Evolutionary conservation across 2,797 vertebrate genomes (phyloP).

Genomic region (Fistularia commersonii): DNA sequence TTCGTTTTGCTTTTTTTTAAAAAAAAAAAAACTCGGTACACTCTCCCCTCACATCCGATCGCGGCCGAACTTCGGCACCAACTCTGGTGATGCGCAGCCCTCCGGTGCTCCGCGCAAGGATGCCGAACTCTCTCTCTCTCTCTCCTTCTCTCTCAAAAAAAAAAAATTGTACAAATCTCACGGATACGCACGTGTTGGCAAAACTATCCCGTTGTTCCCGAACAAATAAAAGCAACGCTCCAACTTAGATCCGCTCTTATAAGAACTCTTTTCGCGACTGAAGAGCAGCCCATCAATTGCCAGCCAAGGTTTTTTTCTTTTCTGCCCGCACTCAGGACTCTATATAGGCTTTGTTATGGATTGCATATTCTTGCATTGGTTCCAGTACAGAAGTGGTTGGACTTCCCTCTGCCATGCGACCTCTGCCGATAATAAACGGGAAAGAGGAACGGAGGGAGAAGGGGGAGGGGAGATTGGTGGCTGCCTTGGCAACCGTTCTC

Average conservation of each 20-base stretch:
- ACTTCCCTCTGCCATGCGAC: constrained; percentile 82
- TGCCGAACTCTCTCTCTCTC: constrained; percentile 47
- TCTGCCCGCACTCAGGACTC: constrained; percentile 56
- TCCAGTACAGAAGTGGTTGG: constrained; percentile 72
- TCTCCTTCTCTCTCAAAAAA: background rate
- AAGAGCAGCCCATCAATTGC: constrained; percentile 6
- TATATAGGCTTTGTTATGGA: constrained; percentile 71
- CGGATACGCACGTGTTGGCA: constrained; percentile 60
- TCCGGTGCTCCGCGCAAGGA: constrained; percentile 49
- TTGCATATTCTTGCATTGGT: constrained; percentile 74
- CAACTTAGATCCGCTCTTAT: constrained; percentile 58
- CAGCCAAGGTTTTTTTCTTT: constrained; percentile 19
- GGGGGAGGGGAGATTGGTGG: constrained; percentile 75
- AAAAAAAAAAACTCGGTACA: constrained; percentile 41
- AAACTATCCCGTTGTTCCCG: constrained; percentile 54
- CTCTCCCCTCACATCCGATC: constrained; percentile 77
- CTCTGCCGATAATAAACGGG: constrained; percentile 83
- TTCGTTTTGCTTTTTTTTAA: constrained; percentile 21
- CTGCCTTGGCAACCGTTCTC: constrained; percentile 78
- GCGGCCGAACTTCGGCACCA: constrained; percentile 70
- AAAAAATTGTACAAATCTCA: constrained; percentile 32
- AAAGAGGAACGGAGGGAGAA: constrained; percentile 69
- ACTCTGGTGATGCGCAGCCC: constrained; percentile 70
- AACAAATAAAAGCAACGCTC: constrained; percentile 47
- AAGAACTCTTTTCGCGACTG: constrained; percentile 1